Percentiles rank a stretch among this genome's conserved stretches.
phyloP scores from a whole-genome alignment of 1,140 invertebrate species.

The Trichoplusia ni region DNA sequence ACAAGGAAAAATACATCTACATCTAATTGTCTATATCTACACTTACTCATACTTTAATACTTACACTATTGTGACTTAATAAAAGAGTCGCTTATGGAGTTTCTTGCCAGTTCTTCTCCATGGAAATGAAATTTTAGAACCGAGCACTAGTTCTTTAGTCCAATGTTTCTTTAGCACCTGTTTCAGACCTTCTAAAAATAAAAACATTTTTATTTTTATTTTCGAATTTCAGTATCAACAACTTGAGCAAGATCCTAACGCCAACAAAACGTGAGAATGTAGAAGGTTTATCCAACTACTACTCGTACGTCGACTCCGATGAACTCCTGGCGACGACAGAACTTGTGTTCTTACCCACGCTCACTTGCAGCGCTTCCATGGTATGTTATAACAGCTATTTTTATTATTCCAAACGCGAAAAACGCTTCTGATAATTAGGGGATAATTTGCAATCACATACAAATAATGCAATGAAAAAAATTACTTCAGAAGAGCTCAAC shows the following conservation, averaged over 20 bases:
- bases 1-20: no score
- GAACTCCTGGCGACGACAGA: constrained; percentile 56
- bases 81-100: no score
- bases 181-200: no score
- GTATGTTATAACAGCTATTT: constrained; percentile 35
- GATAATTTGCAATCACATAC: background rate
- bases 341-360: constrained; percentile 53
- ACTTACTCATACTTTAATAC: no score
- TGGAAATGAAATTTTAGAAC: no score
- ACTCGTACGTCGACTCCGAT: constrained; percentile 51
- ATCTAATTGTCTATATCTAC: no score
- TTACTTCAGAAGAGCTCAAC: no score
- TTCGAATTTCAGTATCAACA: background rate
- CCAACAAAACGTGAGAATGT: constrained; percentile 56
- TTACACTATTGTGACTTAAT: no score
- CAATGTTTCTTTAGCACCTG: no score
- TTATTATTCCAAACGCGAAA: background rate
- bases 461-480: no score
- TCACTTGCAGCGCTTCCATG: constrained; percentile 37
- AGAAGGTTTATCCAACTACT: constrained; percentile 49
- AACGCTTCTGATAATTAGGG: constrained; percentile 21
- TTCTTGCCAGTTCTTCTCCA: no score
- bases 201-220: background rate
- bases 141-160: no score
- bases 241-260: constrained; percentile 72